Evolutionary conservation across 2,797 vertebrate species (phyloP), one percentile per base, ranked within the genome.

Genomic region (Linurgus olivaceus): DNA sequence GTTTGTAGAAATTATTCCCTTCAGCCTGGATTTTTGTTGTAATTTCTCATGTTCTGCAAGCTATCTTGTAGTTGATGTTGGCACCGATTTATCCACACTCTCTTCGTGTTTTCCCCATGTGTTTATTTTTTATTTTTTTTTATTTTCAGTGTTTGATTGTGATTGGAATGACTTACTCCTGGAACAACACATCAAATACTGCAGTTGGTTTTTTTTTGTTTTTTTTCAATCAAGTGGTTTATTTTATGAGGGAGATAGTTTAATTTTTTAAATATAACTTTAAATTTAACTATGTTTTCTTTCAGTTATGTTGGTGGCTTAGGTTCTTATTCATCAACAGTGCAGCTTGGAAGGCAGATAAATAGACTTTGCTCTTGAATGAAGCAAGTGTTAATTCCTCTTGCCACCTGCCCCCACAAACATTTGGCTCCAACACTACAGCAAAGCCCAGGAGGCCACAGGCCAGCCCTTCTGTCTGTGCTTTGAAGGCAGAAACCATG

Each of bases 351-450:
- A 72, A 91, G 81, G 79, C 68, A 87, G 84, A 86, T 63, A 55
- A 95, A 88, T 66, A 79, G 92, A 62, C 65, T 61, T 55, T 58
- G 72, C 65, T 94, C 47, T 71, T 96, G 94, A 89, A 92, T 93
- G 89, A 94, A 94, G 82, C 72, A 73, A 45, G 65, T 88, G 85
- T 90, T 94, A 88, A 89, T 92, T 94, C 87, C 75, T 86, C 54
- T 85, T 89, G 70, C 90, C 85, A 91, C 85, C 89, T 86, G 85
- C 82, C 65, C 78, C 81, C 87, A 86, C 94, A 86, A 84, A 86
- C 80, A 47, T 65, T 95, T 94, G 82, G 93, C 87, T 94, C 65
- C 68, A 61, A 6, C 20, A 5, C 70, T 81, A 52, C 47, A 66
- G 81, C 42, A 55, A 66, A 94, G 72, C 91, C 37, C 57, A 51